These are phyloP conservation scores for Boulengeromyrus knoepffleri DNA, from an alignment of 2,113 vertebrate species.

Conservation along the genomic window DNA sequence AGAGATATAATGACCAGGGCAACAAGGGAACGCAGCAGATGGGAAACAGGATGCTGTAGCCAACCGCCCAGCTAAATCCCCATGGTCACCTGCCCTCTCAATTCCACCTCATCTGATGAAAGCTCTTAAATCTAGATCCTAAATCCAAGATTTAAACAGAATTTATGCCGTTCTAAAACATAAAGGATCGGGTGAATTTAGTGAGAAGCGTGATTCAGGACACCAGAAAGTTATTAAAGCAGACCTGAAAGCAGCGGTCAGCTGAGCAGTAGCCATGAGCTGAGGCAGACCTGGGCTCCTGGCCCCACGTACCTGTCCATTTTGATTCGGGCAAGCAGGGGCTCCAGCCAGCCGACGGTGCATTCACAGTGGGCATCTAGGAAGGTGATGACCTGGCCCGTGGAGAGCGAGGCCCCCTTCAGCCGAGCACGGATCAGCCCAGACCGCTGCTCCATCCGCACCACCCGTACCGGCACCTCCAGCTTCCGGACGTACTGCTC, in stretches of 20 bases:
- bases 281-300: neutral
- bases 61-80: neutral
- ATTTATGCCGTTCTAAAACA: neutral
- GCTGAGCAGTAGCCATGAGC: neutral
- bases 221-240: neutral
- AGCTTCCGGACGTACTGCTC: conserved; percentile 88
- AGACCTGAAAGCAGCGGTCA: neutral
- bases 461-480: conserved; percentile 82
- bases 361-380: conserved; percentile 97
- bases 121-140: neutral
- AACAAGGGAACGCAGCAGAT: neutral
- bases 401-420: conserved; percentile 89
- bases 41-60: neutral
- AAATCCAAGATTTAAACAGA: conserved; percentile 2
- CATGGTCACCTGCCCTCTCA: neutral
- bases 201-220: neutral
- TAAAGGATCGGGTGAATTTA: neutral
- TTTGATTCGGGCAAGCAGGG: conserved; percentile 88
- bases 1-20: neutral
- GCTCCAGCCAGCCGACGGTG: conserved; percentile 92
- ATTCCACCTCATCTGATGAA: conserved; percentile 3
- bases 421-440: conserved; percentile 91
- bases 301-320: conserved; percentile 74
- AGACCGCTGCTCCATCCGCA: conserved; percentile 97
- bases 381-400: conserved; percentile 96